Percentiles rank a stretch among this genome's conserved stretches.
These are phyloP conservation scores for Salminus brasiliensis DNA, from an alignment of 2,113 vertebrate genomes.

Conservation along the genomic window DNA sequence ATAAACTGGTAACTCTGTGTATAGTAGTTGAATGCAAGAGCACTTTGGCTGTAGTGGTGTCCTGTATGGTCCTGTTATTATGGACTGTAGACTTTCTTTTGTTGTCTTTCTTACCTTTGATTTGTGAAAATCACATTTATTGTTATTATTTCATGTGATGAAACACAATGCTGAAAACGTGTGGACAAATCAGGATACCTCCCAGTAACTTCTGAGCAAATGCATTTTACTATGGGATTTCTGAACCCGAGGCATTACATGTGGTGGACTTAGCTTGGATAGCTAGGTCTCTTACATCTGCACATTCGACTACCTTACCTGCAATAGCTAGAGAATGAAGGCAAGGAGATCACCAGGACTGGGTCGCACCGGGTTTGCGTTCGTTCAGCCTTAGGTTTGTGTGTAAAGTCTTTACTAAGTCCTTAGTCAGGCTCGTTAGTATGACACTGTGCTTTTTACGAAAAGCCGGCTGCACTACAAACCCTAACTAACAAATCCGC, in stretches of 20 bases:
- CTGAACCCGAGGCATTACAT: not conserved
- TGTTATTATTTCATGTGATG: constrained; percentile 35
- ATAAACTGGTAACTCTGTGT: not conserved
- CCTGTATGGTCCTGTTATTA: not conserved
- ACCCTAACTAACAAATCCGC: too few relatives aligned
- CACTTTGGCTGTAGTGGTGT: not conserved
- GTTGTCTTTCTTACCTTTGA: not conserved
- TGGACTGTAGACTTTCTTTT: not conserved
- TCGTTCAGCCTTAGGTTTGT: too few relatives aligned
- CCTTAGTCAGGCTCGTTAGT: too few relatives aligned
- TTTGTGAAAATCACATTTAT: constrained; percentile 1
- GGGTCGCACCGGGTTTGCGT: too few relatives aligned
- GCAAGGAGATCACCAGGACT: not conserved
- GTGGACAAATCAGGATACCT: not conserved
- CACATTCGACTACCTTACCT: not conserved
- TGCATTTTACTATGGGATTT: not conserved
- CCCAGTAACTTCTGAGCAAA: not conserved
- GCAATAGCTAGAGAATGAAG: not conserved
- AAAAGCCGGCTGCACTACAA: too few relatives aligned
- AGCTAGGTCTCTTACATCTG: not conserved
- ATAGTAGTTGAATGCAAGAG: not conserved
- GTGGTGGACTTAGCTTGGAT: not conserved
- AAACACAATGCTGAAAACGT: not conserved
- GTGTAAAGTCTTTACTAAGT: too few relatives aligned
- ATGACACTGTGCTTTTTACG: too few relatives aligned